phyloP scores from a whole-genome alignment of 2,113 vertebrate species.

The Maccullochella peelii region DNA sequence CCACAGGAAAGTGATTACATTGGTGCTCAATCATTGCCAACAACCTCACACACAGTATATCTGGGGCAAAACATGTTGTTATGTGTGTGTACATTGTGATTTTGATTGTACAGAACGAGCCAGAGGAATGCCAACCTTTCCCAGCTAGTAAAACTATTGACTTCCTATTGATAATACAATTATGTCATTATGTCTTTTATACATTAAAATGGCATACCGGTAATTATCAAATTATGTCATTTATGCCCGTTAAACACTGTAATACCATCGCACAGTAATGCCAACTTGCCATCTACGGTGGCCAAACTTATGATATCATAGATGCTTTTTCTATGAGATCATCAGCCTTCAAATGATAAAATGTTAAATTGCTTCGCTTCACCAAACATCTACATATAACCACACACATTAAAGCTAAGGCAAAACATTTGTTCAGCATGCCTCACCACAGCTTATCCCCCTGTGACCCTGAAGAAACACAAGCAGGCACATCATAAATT shows the following conservation, averaged over 20 bases:
- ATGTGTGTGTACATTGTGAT: not conserved
- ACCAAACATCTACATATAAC: constrained; percentile 28
- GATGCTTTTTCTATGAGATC: constrained; percentile 38
- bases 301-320: constrained; percentile 47
- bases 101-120: not conserved
- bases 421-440: constrained; percentile 38
- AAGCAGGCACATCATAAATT: constrained; percentile 59
- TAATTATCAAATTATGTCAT: constrained; percentile 34
- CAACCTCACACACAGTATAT: not conserved
- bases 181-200: constrained; percentile 54
- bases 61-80: not conserved
- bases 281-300: constrained; percentile 17
- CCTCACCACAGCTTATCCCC: constrained; percentile 8
- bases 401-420: constrained; percentile 8
- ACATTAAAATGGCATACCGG: constrained; percentile 5
- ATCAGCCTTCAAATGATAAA: constrained; percentile 13
- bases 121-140: constrained; percentile 9
- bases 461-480: constrained; percentile 28
- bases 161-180: constrained; percentile 29
- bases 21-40: not conserved
- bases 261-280: not conserved
- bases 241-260: not conserved
- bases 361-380: constrained; percentile 13
- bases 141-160: constrained; percentile 13
- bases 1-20: not conserved